Conservation (phyloP, 2,888 invertebrate genomes). For the Sisyra terminalis region DNA sequence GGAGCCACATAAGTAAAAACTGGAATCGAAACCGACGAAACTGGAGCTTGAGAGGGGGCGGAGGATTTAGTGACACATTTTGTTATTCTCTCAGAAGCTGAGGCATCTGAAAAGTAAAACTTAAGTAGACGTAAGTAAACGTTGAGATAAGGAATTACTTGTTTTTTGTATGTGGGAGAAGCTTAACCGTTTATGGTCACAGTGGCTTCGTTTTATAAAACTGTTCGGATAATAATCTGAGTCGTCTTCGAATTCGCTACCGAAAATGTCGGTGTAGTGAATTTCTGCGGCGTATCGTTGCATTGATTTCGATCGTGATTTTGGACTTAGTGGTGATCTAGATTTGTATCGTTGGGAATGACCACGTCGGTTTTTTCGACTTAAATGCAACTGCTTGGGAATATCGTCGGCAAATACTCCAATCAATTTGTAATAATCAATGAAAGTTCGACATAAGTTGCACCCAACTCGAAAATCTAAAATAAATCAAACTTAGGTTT, state of each 20-base stretch:
- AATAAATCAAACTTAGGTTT: not conserved
- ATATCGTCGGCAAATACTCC: slow-evolving; percentile 41
- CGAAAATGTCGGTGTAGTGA: slow-evolving; percentile 23
- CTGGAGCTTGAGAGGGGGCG: too few relatives aligned
- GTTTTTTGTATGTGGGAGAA: too few relatives aligned
- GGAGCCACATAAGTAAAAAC: slow-evolving; percentile 31
- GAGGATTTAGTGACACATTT: too few relatives aligned
- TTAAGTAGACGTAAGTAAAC: too few relatives aligned
- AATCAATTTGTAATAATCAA: slow-evolving; percentile 65
- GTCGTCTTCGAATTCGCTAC: not conserved
- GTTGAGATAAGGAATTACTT: too few relatives aligned
- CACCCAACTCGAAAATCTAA: slow-evolving; percentile 62
- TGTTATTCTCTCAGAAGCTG: too few relatives aligned
- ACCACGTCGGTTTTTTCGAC: slow-evolving; percentile 15
- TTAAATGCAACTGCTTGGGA: not conserved
- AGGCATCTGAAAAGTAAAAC: too few relatives aligned
- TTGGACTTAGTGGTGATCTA: slow-evolving; percentile 23
- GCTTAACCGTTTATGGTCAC: not conserved
- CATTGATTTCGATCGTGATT: slow-evolving; percentile 29
- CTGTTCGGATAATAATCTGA: slow-evolving; percentile 3
- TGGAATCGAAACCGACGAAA: slow-evolving; percentile 16
- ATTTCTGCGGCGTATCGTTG: slow-evolving; percentile 29
- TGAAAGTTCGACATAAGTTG: slow-evolving; percentile 55
- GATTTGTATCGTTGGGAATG: slow-evolving; percentile 16
- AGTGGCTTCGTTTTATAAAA: slow-evolving; percentile 3